These are phyloP conservation scores for Astropecten irregularis DNA, from an alignment of 53 echinoderm and acorn worm genomes.

Conservation along the genomic window DNA sequence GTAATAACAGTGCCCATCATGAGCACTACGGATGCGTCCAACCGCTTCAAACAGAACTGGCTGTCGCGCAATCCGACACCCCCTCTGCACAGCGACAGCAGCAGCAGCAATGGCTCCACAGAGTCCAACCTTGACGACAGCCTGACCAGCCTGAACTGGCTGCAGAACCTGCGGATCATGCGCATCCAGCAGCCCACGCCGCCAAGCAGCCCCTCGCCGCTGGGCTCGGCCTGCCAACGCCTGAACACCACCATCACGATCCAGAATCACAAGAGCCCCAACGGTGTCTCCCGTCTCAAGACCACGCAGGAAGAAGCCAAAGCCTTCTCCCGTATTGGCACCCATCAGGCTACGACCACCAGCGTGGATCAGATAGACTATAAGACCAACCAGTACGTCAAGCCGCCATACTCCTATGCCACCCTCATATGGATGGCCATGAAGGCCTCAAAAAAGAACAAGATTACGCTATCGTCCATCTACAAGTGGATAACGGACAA, in stretches of 20 bases:
- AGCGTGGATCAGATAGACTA: conserved; percentile 84
- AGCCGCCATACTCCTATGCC: conserved; percentile 95
- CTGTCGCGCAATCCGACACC: conserved; percentile 64
- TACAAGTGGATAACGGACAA: conserved; percentile 98
- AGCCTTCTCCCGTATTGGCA: conserved; percentile 35
- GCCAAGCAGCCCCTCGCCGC: conserved; percentile 89
- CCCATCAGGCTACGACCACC: conserved; percentile 20
- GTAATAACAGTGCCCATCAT: conserved; percentile 68
- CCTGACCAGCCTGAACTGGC: conserved; percentile 95
- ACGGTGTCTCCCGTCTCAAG: background rate
- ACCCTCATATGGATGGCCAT: conserved; percentile 99
- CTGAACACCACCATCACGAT: conserved; percentile 38
- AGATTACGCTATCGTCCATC: conserved; percentile 97
- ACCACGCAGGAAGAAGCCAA: conserved; percentile 63
- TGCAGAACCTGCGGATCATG: conserved; percentile 95
- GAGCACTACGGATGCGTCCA: conserved; percentile 67
- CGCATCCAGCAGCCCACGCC: conserved; percentile 90
- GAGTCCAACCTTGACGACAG: conserved; percentile 90
- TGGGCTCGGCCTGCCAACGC: conserved; percentile 69
- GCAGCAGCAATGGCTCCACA: conserved; percentile 37
- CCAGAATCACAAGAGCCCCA: conserved; percentile 28
- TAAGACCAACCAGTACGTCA: conserved; percentile 80
- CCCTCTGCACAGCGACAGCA: conserved; percentile 4
- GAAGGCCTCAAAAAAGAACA: conserved; percentile 95
- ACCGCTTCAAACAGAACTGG: conserved; percentile 88